Percentiles rank a stretch among this genome's conserved stretches.
These are phyloP conservation scores for Dromiciops gliroides DNA, from an alignment of 2,113 vertebrate species.

Conservation along the genomic window DNA sequence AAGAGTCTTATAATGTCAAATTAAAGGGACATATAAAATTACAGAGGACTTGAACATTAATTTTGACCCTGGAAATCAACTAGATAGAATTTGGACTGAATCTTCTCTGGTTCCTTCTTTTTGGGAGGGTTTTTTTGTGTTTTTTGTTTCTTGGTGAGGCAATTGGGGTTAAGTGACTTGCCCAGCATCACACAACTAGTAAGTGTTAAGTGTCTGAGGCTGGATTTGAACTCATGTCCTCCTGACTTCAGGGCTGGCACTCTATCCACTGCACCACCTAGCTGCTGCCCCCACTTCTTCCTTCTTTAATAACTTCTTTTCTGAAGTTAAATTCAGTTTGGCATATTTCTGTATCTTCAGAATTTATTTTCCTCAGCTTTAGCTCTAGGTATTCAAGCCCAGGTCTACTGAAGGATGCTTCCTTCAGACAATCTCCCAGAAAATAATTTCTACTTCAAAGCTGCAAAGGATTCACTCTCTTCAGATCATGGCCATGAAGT, in stretches of 20 bases:
- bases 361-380: neutral
- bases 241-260: too few species aligned
- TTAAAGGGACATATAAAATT: neutral
- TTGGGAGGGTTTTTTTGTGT: too few species aligned
- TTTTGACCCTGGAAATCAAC: neutral
- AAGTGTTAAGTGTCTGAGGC: too few species aligned
- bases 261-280: too few species aligned
- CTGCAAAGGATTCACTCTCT: neutral
- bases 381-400: neutral
- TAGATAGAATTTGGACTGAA: neutral
- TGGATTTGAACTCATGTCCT: too few species aligned
- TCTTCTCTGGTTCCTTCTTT: neutral
- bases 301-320: neutral
- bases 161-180: too few species aligned
- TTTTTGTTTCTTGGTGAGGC: too few species aligned
- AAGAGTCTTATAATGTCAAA: neutral
- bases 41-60: neutral
- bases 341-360: neutral
- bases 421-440: neutral
- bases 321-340: neutral
- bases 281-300: too few species aligned
- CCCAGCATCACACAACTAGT: too few species aligned
- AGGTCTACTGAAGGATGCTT: neutral
- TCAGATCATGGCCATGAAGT: neutral
- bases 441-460: neutral